Base-by-base conservation (phyloP, 2,888 invertebrate genomes). In the Ellobium chinense region DNA sequence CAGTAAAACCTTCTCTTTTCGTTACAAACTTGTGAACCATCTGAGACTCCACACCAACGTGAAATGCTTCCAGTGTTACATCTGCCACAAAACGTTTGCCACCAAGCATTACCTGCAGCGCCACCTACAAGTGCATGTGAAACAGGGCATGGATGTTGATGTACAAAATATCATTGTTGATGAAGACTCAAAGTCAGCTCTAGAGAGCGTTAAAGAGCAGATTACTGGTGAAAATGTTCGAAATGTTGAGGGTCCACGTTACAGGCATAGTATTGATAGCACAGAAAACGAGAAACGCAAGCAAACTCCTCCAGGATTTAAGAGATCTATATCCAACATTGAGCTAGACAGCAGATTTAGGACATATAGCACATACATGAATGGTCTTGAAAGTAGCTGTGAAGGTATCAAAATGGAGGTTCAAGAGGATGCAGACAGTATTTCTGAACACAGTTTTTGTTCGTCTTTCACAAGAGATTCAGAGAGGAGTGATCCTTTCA, bases 381-480 rank as follows among this genome's bases (percentile, higher is more conserved):
- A n/a, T 24, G 56, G 24, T n/a, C n/a, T 9, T 5, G 36, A 63
- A 24, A 46, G n/a, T 12, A n/a, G 12, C 27, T 27, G 2, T 68
- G 37, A 9, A 58, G 46, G 29, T 29, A 66, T 76, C 24, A 76
- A 76, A 63, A 27, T 27, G 39, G 76, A 76, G 27, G 18, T 56
- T 0, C 31, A 46, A 1, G 68, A 62, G 2, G 56, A 62, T 9
- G 24, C 39, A 2, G 73, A 75, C 36, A 69, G 62, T 69, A 27
- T 14, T 21, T 80, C 80, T 3, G 80, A 75, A 39, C 66, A 80
- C 27, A 80, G 80, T 62, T 56, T 58, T 68, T 75, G 75, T 37
- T 80, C 80, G 1, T 75, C 66, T 63, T 62, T 80, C 37, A 80
- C 80, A 21, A 58, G 80, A 75, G 75, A 80, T 46, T 80, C 80